These are phyloP conservation scores for Regulus satrapa DNA, from an alignment of 2,113 vertebrate genomes.

Conservation along the genomic window DNA sequence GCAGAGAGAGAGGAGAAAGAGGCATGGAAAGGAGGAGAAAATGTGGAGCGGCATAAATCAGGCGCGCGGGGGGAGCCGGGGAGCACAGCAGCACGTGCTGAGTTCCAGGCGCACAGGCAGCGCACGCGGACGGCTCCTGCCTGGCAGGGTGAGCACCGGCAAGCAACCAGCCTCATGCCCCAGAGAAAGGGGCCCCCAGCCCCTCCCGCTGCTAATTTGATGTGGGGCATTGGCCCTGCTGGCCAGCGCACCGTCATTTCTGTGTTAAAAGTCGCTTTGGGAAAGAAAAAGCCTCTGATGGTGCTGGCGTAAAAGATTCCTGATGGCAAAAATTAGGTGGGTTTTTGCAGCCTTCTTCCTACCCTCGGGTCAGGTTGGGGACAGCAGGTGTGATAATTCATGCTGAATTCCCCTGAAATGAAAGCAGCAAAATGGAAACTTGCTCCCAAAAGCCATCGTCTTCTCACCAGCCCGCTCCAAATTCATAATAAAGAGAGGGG, in stretches of 20 bases:
- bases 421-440: background rate
- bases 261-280: background rate
- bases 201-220: accelerated
- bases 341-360: background rate
- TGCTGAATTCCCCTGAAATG: background rate
- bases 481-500: background rate
- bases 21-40: slow-evolving; percentile 52
- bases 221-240: background rate
- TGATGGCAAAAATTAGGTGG: background rate
- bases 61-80: background rate
- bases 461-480: background rate
- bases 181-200: background rate
- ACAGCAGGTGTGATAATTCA: background rate
- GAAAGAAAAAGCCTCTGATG: background rate
- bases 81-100: slow-evolving; percentile 36
- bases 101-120: background rate
- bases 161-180: accelerated
- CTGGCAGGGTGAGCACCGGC: accelerated
- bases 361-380: background rate
- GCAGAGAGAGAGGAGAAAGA: background rate
- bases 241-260: background rate
- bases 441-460: background rate
- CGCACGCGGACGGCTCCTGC: background rate
- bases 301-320: background rate
- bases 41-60: slow-evolving; percentile 56